These are phyloP conservation scores for Nudaria mundana DNA, from an alignment of 2,888 invertebrate genomes.

Conservation along the genomic window DNA sequence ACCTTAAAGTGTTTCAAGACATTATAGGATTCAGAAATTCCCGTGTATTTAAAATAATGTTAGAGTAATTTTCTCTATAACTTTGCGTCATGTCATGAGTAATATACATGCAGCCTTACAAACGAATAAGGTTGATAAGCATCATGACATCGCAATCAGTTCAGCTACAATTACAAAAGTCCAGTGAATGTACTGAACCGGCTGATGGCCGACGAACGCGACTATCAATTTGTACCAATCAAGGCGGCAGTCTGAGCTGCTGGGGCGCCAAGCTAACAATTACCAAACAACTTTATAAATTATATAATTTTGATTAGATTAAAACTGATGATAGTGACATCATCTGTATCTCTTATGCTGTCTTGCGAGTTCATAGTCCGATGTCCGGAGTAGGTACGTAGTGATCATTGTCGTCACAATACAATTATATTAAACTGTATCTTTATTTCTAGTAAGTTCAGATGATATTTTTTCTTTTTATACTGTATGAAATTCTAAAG, in stretches of 20 bases:
- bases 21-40: no score
- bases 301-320: slow-evolving; percentile 18
- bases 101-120: background rate
- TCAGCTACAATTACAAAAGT: slow-evolving; percentile 25
- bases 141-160: slow-evolving; percentile 18
- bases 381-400: background rate
- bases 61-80: no score
- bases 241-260: slow-evolving; percentile 7
- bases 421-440: no score
- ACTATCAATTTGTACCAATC: slow-evolving; percentile 14
- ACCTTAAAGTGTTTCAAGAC: no score
- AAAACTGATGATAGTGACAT: slow-evolving; percentile 18
- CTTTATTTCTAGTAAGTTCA: no score
- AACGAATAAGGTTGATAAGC: slow-evolving; percentile 4
- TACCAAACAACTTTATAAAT: slow-evolving; percentile 19
- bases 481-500: no score
- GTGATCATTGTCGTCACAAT: no score
- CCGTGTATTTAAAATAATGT: no score
- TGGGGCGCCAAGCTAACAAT: slow-evolving; percentile 21
- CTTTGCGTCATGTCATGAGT: no score
- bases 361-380: background rate
- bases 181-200: background rate
- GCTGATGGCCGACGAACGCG: slow-evolving; percentile 4
- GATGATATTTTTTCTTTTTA: no score
- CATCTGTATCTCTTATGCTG: background rate